Evolutionary conservation across 2,113 vertebrate species (phyloP), one percentile per base, ranked within the genome.

Genomic region (Labeo rohita): DNA sequence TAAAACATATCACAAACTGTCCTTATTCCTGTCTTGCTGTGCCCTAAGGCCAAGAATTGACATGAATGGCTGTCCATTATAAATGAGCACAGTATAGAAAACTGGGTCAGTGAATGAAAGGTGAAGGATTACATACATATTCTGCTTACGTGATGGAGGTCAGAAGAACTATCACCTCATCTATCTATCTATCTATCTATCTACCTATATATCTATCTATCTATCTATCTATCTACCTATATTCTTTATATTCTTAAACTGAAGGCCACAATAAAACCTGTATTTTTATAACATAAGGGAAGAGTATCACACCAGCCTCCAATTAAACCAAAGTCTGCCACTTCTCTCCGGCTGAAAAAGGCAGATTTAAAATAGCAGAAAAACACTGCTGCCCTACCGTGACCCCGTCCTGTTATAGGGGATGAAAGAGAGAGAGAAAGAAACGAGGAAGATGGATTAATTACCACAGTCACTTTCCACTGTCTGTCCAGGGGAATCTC

Each of bases 381-480:
- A 83, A 63, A 84, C n/a, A 74, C 86, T 80, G 47, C 79, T 91
- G 90, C 90, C 90, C 91, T 89, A 91, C 88, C 89, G 43, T 88
- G 88, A 91, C 88, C 80, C 80, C 52, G 59, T 88, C 61, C 78
- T 89, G 83, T 76, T 39, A 87, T 85, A 65, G 28, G 61, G 84
- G 83, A 85, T 89, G 66, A 87, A 84, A 91, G 87, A 91, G 90
- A 87, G 68, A 45, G 61, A 92, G 89, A 89, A 87, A 90, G 72
- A 91, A 88, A 61, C 66, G 59, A 83, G 85, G 70, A 91, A 91
- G 92, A 93, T 92, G 90, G 90, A 94, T 94, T 93, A 94, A 94
- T 93, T 92, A 92, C 88, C 47, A 34, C 73, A 79, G 90, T 91
- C 89, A 91, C 88, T 92, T 92, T 93, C 88, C 90, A 87, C 88